phyloP scores from a whole-genome alignment of 2,113 vertebrate species.

The Brienomyrus longianalis region DNA sequence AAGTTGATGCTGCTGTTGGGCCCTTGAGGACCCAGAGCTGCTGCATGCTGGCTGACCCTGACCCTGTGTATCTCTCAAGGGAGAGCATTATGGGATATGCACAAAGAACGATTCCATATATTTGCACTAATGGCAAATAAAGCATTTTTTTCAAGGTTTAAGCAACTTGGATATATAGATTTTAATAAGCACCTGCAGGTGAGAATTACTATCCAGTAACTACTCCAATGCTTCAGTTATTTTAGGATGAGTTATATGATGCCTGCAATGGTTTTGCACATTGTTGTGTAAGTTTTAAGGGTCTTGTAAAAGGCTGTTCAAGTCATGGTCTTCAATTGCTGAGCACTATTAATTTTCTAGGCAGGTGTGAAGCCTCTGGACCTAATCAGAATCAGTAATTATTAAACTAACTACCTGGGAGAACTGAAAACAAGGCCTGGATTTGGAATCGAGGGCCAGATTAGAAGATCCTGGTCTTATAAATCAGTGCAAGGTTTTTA shows the following conservation, averaged over 20 bases:
- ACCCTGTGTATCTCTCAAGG: too few species aligned
- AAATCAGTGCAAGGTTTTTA: too few species aligned
- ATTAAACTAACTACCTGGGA: too few species aligned
- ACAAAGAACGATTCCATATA: not conserved
- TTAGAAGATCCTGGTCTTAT: too few species aligned
- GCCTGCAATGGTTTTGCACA: not conserved
- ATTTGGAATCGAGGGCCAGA: too few species aligned
- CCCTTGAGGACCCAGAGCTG: too few species aligned
- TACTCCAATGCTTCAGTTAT: not conserved
- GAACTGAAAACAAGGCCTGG: too few species aligned
- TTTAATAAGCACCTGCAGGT: not conserved
- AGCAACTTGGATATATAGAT: not conserved
- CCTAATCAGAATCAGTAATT: too few species aligned
- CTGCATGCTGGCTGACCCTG: too few species aligned
- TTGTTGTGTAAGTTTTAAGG: not conserved
- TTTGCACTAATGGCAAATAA: not conserved
- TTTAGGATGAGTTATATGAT: not conserved
- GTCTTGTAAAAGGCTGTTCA: not conserved
- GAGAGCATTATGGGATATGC: too few species aligned
- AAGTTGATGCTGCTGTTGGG: not conserved
- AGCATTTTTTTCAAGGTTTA: not conserved
- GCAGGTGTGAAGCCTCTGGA: too few species aligned
- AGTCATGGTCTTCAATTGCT: not conserved
- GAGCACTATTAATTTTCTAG: too few species aligned
- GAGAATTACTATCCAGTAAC: not conserved